A percentile compares a stretch with the other conserved stretches of the same genome.
Evolutionary conservation across 2,113 vertebrate species (phyloP).

Genomic region (Tinamus guttatus): DNA sequence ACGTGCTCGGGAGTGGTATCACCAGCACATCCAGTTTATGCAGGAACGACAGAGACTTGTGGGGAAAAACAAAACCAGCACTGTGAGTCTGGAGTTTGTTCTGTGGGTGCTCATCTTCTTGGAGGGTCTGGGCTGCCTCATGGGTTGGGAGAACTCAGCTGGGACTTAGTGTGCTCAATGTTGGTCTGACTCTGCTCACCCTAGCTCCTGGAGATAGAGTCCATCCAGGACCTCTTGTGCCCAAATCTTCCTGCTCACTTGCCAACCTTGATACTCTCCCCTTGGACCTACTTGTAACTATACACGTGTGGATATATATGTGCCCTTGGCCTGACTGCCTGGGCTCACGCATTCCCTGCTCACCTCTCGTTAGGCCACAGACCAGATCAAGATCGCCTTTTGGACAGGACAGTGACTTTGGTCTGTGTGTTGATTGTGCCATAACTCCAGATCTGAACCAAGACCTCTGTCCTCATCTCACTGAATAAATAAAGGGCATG

Average conservation of each 20-base stretch:
- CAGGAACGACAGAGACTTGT: slow-evolving; percentile 88
- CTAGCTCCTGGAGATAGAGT: neutral
- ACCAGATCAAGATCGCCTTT: neutral
- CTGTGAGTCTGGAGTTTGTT: slow-evolving; percentile 75
- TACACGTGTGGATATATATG: too few relatives aligned
- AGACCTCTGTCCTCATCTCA: too few relatives aligned
- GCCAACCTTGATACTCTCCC: too few relatives aligned
- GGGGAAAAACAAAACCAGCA: slow-evolving; percentile 77
- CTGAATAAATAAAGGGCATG: neutral
- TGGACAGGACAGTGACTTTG: too few relatives aligned
- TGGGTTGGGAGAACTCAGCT: neutral
- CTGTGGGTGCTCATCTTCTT: neutral
- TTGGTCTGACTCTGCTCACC: neutral
- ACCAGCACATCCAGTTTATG: slow-evolving; percentile 89
- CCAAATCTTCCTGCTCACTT: neutral
- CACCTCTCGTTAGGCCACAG: neutral
- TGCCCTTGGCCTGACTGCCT: neutral
- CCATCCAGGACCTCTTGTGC: neutral
- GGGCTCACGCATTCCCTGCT: neutral
- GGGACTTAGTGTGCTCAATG: neutral
- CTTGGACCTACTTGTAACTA: too few relatives aligned
- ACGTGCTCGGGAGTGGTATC: slow-evolving; percentile 89
- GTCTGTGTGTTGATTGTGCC: neutral
- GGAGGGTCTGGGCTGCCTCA: neutral
- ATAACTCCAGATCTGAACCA: neutral